Base-by-base conservation (phyloP, 2,888 invertebrate species). In the Drosophila infuscata region DNA sequence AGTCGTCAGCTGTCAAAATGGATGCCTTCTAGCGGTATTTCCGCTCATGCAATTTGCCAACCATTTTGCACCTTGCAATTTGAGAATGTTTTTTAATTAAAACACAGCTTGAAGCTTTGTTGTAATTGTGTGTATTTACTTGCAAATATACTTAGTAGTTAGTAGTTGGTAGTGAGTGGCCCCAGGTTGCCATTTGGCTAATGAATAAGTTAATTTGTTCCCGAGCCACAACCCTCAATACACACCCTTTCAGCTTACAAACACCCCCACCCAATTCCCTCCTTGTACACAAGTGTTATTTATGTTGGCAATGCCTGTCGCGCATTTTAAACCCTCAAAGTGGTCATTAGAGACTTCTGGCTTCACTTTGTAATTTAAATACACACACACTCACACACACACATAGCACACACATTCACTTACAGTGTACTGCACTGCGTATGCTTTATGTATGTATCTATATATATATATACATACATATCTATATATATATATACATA, bases 291-390 rank as follows among this genome's bases (percentile, higher is more conserved):
- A 58, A 71, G 71, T 79, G 88, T 85, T 85, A 86, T 85, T 85
- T 89, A 89, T 89, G 86, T 78, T 83, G 83, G 77, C 74, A 74
- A 82, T 89, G 90, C 72, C 89, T 84, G 84, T 88, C 84, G 86
- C 88, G 88, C 88, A 82, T 89, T 85, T 85, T 88, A 85, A 85
- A 78, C 88, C 85, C 90, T 89, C 87, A 87, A 87, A 90, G 88
- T 87, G 89, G 90, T 90, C 89, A 90, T 90, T 87, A 90, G 90
- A 78, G 90, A 87, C 80, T 83, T 82, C 17, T 56, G 82, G 81
- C 74, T 78, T 83, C 86, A 78, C 81, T 88, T 72, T 70, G 85
- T 76, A 82, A 88, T 88, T 89, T 71, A 54, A 46, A 57, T 70
- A 62, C 74, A 43, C 62, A 54, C 52, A 70, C 49, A 69, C 36